These are phyloP conservation scores for Alectura lathami DNA, from an alignment of 2,113 vertebrate species.

Conservation along the genomic window DNA sequence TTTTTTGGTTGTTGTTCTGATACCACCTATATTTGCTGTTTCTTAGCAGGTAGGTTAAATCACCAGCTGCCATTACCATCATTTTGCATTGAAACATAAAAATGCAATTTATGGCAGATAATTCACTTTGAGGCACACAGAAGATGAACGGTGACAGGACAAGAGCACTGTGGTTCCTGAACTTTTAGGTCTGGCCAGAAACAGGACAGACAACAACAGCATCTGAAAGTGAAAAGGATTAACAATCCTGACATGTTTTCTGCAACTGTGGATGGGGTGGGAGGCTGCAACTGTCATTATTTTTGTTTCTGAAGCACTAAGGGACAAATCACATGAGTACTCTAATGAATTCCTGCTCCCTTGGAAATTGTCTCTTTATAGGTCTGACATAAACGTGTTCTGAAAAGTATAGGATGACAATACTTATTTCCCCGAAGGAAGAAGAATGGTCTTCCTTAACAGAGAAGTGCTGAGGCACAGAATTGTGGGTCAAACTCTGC, in stretches of 20 bases:
- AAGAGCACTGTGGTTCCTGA: neutral
- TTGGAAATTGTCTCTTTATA: neutral
- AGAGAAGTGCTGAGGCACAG: neutral
- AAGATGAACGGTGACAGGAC: neutral
- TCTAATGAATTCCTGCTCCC: constrained; percentile 2
- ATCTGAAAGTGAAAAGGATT: neutral
- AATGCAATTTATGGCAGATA: neutral
- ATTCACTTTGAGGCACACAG: neutral
- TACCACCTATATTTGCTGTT: neutral
- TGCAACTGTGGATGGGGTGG: constrained; percentile 2
- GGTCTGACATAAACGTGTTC: neutral
- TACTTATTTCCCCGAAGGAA: neutral
- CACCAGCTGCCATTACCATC: neutral
- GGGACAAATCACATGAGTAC: constrained; percentile 1
- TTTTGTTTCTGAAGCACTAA: constrained; percentile 38
- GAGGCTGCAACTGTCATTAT: neutral
- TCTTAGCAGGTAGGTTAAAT: neutral
- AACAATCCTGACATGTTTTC: constrained; percentile 4
- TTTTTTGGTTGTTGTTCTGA: neutral
- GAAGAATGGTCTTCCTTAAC: neutral
- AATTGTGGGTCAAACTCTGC: neutral
- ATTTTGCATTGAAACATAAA: neutral
- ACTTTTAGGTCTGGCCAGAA: neutral
- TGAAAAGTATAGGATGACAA: neutral
- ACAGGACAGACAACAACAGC: neutral